Base-by-base conservation (phyloP, 2,888 invertebrate genomes). In the Bombyx huttoni region DNA sequence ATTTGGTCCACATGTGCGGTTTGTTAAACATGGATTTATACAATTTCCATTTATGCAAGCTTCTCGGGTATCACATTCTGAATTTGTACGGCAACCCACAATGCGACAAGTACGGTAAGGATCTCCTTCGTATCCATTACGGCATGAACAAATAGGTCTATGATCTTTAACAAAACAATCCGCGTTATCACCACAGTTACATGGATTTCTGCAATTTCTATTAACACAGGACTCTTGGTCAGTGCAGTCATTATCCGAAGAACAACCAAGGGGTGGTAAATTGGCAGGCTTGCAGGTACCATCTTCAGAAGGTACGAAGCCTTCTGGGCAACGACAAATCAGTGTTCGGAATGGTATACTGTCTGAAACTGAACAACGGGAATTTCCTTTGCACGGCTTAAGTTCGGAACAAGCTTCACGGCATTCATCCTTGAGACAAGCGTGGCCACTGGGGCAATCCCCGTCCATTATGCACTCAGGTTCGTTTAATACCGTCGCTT, bases 1-100 rank as follows among this genome's bases (percentile, higher is more conserved):
- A 67, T 96, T 96, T 8, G 91, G 89, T 53, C 95, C 96, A 64
- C 97, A 97, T 6, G 93, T 92, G 68, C 93, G 93, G 61, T 92
- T 91, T 8, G 96, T 83, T 35, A 96, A 82, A 68, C 97, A 98
- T 3, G 97, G 96, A 73, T 94, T 95, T 51, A 96, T 90, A 73
- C 96, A 97, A 68, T 94, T 94, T 56, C 93, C 93, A 71, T 96
- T 96, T 46, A 95, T 85, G 70, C 97, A 97, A 52, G 95, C 94
- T 74, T 95, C 93, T 60, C 93, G 92, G 6, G 93, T 91, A 60
- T 93, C 93, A 72, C 97, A 97, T 73, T 97, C 96, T 1, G 94
- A 92, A 70, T 96, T 93, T 8, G 92, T 91, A 56, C 93, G 91
- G 72, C 97, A 97, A 47, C 96, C 96, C 45, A 96, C 92, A 24